Base-by-base conservation (phyloP, 1,140 invertebrate genomes). In the Papilio xuthus region DNA sequence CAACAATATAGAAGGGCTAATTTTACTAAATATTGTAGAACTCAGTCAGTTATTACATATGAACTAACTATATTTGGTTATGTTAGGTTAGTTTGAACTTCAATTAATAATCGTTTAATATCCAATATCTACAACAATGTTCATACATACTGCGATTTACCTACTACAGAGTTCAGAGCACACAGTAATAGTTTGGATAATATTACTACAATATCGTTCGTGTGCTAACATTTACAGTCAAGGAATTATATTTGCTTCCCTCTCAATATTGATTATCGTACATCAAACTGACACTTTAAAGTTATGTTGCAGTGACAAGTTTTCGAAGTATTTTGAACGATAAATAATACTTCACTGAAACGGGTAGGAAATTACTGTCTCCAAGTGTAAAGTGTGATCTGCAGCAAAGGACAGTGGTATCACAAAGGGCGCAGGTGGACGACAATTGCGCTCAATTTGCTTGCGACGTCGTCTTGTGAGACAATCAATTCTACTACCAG, bases 371-470 rank as follows among this genome's bases (percentile, higher is more conserved):
- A 53, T 20, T 20, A 53, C 6, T 2, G n/a, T 53, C n/a, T n/a
- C 10, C 2, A 1, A 1, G 7, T 67, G 1, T 15, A 1, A 15
- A 32, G 23, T 67, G 60, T 26, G 3, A 13, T 10, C 0, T 67
- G 47, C 15, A 4, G 32, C 7, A 37, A 7, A 37, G 50, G 26
- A 60, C 60, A 67, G 13, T 67, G 15, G 60, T 60, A 26, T 60
- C 56, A 60, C 26, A 60, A 60, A 67, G 60, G 26, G 60, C 13
- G 60, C 60, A 67, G 60, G 60, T 67, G 60, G 26, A 4, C 60
- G 60, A 67, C 26, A 67, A 67, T 67, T 67, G 60, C 60, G 26
- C 23, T 67, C 60, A 67, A 67, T 67, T 67, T 67, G 60, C 60
- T 28, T 28, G 26, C 23, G 60, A 67, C 60, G 60, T 67, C 60